phyloP scores from a whole-genome alignment of 2,888 invertebrate species.

The Tenthredo scrophulariae region DNA sequence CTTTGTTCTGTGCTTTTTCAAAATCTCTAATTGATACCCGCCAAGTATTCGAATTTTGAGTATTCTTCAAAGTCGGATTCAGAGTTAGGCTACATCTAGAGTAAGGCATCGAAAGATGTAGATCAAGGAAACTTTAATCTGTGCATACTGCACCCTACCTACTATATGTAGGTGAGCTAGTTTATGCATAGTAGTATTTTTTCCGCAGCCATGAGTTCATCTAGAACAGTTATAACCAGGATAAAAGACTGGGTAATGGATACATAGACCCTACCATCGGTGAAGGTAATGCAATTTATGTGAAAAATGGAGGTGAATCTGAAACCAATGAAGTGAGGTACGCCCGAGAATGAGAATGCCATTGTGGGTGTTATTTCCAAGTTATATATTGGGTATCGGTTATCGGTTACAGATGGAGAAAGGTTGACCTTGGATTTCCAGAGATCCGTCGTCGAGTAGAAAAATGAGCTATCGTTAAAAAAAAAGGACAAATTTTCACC shows the following conservation, averaged over 20 bases:
- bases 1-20: too few relatives aligned
- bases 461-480: not conserved
- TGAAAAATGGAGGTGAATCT: constrained; percentile 65
- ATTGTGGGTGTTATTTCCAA: constrained; percentile 47
- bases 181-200: not conserved
- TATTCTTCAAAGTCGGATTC: too few relatives aligned
- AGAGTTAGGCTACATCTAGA: too few relatives aligned
- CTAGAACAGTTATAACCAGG: not conserved
- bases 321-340: constrained; percentile 63
- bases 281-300: constrained; percentile 56
- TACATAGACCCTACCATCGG: not conserved
- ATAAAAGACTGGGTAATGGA: not conserved
- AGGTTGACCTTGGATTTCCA: not conserved
- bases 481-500: not conserved
- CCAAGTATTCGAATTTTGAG: too few relatives aligned
- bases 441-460: not conserved
- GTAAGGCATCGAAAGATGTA: too few relatives aligned
- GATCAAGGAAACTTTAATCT: not conserved
- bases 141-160: not conserved
- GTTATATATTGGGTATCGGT: constrained; percentile 46
- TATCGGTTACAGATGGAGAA: constrained; percentile 22
- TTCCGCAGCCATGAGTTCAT: not conserved
- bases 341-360: constrained; percentile 23
- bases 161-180: not conserved
- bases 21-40: too few relatives aligned